Conservation (phyloP, 2,113 vertebrate species). For the Rhinichthys klamathensis region DNA sequence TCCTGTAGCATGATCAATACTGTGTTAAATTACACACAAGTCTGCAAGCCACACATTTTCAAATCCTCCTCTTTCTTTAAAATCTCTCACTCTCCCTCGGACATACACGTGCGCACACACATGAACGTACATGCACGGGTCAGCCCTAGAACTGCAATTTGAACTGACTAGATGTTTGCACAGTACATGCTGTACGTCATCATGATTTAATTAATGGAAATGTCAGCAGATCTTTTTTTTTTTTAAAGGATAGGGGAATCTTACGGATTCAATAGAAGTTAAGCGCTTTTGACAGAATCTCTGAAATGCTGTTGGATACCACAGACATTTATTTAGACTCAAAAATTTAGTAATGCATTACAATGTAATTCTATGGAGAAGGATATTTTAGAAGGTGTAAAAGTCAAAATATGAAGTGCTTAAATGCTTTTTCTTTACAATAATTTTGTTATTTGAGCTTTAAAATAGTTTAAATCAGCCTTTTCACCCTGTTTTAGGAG, state of each 20-base stretch:
- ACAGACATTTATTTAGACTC: not conserved
- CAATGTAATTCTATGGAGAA: not conserved
- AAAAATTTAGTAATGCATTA: not conserved
- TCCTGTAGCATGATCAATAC: slow-evolving; percentile 45
- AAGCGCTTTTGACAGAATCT: slow-evolving; percentile 16
- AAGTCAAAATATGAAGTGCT: not conserved
- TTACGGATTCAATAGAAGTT: not conserved
- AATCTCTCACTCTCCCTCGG: not conserved
- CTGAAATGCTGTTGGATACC: not conserved
- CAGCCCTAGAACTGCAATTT: slow-evolving; percentile 17
- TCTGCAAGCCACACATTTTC: slow-evolving; percentile 63
- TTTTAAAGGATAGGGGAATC: not conserved
- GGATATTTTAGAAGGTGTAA: not conserved
- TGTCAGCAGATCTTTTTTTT: slow-evolving; percentile 10
- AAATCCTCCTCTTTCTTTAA: slow-evolving; percentile 6
- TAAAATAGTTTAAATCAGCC: not conserved
- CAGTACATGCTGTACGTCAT: not conserved
- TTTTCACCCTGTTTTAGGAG: not conserved
- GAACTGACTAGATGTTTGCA: slow-evolving; percentile 11
- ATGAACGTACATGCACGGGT: slow-evolving; percentile 11
- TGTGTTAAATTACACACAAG: slow-evolving; percentile 30
- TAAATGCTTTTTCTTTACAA: not conserved
- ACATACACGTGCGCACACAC: not conserved
- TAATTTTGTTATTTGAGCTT: not conserved
- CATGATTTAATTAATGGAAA: slow-evolving; percentile 22